phyloP scores from a whole-genome alignment of 2,797 vertebrate species.

The Graptemys geographica region DNA sequence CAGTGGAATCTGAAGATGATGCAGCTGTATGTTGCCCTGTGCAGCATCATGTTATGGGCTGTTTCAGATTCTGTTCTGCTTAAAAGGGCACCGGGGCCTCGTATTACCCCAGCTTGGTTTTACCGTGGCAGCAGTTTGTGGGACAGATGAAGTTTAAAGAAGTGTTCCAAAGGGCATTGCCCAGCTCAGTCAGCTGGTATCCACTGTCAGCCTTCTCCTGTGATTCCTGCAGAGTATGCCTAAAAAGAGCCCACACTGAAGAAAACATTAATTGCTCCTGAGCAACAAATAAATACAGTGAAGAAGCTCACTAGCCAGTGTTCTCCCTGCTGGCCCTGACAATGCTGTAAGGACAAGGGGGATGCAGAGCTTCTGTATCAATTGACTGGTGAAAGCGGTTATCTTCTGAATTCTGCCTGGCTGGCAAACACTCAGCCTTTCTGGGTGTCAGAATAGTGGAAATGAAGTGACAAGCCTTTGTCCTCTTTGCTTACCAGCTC shows the following conservation, averaged over 20 bases:
- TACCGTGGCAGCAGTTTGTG: neutral
- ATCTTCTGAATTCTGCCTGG: neutral
- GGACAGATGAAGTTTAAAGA: neutral
- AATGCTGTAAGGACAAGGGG: neutral
- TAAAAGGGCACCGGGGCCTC: neutral
- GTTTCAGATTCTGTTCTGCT: neutral
- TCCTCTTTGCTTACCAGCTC: neutral
- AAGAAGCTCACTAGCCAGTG: neutral
- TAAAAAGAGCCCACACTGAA: neutral
- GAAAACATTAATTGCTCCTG: neutral
- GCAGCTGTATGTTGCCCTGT: neutral
- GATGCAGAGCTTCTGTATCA: neutral
- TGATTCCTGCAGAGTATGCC: neutral
- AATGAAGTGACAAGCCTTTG: accelerated
- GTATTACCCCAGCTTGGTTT: accelerated
- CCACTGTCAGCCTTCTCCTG: neutral
- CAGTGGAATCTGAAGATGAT: neutral
- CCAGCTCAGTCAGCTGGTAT: neutral
- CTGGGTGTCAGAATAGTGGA: neutral
- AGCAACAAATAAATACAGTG: neutral
- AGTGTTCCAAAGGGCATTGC: neutral
- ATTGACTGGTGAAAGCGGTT: neutral
- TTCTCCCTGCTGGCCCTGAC: neutral
- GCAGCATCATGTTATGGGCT: accelerated
- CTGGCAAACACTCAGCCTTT: neutral